Percentiles rank a stretch among this genome's conserved stretches.
Conservation (phyloP, 92 coral and sea anemone genomes). For the Siderastrea radians region DNA sequence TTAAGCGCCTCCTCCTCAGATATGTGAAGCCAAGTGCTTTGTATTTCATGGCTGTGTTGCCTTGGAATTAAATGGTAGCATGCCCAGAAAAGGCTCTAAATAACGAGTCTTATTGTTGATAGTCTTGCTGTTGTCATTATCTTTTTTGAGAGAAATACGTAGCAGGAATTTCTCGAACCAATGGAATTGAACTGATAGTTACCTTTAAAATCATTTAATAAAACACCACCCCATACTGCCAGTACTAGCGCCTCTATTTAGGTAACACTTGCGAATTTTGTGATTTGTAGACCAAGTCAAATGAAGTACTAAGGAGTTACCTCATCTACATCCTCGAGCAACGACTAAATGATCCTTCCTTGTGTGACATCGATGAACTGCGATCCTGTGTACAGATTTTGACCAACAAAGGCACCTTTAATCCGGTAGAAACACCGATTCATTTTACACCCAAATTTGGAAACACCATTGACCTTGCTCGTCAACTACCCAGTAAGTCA, state of each 20-base stretch:
- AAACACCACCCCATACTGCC: too few species aligned
- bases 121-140: too few species aligned
- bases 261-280: neutral
- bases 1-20: too few species aligned
- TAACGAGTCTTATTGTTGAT: too few species aligned
- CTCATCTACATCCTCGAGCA: constrained; percentile 82
- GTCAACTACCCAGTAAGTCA: constrained; percentile 78
- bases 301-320: constrained; percentile 75
- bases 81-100: too few species aligned
- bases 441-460: constrained; percentile 89
- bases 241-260: neutral
- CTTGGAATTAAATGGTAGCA: too few species aligned
- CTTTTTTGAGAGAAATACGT: too few species aligned
- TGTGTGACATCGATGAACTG: constrained; percentile 88
- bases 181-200: too few species aligned
- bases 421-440: constrained; percentile 76
- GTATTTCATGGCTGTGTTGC: too few species aligned
- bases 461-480: constrained; percentile 70
- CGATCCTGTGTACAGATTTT: constrained; percentile 77
- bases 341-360: constrained; percentile 61
- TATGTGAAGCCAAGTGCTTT: too few species aligned
- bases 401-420: constrained; percentile 82
- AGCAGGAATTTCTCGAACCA: too few species aligned
- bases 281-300: constrained; percentile 67
- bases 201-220: too few species aligned